Percentiles rank a stretch among this genome's conserved stretches.
These are phyloP conservation scores for Germaria angustata DNA, from an alignment of 2,888 invertebrate genomes.

Conservation along the genomic window DNA sequence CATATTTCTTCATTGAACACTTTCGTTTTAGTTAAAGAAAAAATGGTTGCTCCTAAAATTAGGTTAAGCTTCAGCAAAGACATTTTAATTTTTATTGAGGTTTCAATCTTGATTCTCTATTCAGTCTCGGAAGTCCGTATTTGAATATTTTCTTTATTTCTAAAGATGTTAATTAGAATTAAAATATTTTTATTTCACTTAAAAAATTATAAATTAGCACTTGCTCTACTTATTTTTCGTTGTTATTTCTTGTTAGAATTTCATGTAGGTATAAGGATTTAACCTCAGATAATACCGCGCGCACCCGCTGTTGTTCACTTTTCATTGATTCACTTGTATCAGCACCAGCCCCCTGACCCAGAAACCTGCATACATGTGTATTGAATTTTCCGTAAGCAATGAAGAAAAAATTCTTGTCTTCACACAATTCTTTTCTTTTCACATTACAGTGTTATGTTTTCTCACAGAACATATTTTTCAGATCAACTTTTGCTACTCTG, in stretches of 20 bases:
- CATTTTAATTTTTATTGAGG: constrained; percentile 22
- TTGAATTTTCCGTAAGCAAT: constrained; percentile 70
- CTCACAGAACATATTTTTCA: constrained; percentile 37
- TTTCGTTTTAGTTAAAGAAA: constrained; percentile 17
- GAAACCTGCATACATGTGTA: constrained; percentile 69
- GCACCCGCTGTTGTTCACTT: constrained; percentile 68
- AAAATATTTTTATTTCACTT: constrained; percentile 3
- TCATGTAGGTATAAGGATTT: constrained; percentile 72
- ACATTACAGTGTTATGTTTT: constrained; percentile 57
- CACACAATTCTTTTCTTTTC: constrained; percentile 48
- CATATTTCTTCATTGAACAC: neutral
- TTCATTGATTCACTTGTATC: constrained; percentile 61
- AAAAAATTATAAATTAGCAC: constrained; percentile 64
- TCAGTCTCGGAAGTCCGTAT: neutral
- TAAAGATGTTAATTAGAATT: neutral
- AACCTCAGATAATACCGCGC: constrained; percentile 64
- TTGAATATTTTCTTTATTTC: neutral
- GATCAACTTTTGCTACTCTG: constrained; percentile 41
- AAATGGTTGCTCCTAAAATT: constrained; percentile 46
- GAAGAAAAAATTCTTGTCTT: constrained; percentile 66
- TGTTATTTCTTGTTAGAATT: constrained; percentile 52
- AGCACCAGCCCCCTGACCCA: constrained; percentile 67
- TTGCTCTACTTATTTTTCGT: constrained; percentile 69
- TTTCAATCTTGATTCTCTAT: constrained; percentile 31
- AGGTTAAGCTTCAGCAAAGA: constrained; percentile 50